Evolutionary conservation across 2,888 invertebrate genomes (phyloP).

Genomic region (Choreutis nemorana): DNA sequence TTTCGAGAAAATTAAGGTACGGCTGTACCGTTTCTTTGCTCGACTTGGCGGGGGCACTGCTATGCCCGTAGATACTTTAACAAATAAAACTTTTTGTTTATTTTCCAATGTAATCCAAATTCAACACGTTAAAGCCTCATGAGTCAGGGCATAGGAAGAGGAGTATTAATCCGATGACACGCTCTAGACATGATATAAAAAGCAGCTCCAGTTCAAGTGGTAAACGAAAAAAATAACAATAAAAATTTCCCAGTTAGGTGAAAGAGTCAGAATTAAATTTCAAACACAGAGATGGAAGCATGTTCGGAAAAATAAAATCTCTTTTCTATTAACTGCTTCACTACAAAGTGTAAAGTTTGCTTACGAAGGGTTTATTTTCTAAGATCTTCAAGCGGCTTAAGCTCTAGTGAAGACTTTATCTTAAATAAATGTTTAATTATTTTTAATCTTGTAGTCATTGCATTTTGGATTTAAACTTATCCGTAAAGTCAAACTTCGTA

Average conservation of each 20-base stretch:
- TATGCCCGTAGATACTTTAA: too few relatives aligned
- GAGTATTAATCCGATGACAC: too few relatives aligned
- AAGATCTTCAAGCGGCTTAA: conserved; percentile 3
- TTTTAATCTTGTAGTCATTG: too few relatives aligned
- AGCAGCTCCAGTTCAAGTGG: too few relatives aligned
- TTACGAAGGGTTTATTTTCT: conserved; percentile 17
- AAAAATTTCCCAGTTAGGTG: conserved; percentile 4
- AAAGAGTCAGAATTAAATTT: conserved; percentile 14
- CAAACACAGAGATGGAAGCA: conserved; percentile 14
- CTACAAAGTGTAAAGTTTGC: conserved; percentile 16
- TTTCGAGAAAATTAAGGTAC: too few relatives aligned
- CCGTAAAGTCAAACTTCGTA: too few relatives aligned
- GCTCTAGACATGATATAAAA: too few relatives aligned
- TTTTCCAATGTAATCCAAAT: too few relatives aligned
- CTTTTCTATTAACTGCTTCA: conserved; percentile 19
- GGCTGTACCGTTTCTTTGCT: too few relatives aligned
- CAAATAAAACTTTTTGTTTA: too few relatives aligned
- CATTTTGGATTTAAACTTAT: too few relatives aligned
- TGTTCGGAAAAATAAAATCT: conserved; percentile 17
- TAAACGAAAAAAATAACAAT: conserved; percentile 15
- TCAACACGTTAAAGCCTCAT: conserved; percentile 19
- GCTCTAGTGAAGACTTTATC: not conserved
- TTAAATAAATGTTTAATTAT: not conserved
- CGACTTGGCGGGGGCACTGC: too few relatives aligned
- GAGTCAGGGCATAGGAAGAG: conserved; percentile 14